A percentile compares a stretch with the other conserved stretches of the same genome.
These are phyloP conservation scores for Arizona elegans DNA, from an alignment of 2,113 vertebrate genomes.

Conservation along the genomic window DNA sequence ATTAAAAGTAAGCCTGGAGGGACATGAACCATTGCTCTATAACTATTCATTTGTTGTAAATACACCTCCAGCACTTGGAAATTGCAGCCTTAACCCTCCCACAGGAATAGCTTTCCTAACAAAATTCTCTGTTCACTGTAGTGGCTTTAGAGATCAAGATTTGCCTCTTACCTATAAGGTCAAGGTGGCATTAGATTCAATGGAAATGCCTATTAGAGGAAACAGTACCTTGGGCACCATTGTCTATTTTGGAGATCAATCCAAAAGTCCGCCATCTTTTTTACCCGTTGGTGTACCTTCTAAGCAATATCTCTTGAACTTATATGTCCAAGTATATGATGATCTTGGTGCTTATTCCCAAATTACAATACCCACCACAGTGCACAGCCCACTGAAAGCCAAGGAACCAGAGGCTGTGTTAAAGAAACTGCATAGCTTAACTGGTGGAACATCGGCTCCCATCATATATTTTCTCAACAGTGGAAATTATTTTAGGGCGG, in stretches of 20 bases:
- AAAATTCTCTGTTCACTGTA: conserved; percentile 64
- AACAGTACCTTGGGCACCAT: conserved; percentile 61
- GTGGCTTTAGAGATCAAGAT: conserved; percentile 59
- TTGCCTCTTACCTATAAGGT: conserved; percentile 68
- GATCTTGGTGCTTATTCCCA: conserved; percentile 57
- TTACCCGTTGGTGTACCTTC: conserved; percentile 57
- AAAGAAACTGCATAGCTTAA: conserved; percentile 15
- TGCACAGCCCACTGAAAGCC: conserved; percentile 7
- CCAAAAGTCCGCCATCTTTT: conserved; percentile 46
- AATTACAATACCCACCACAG: conserved; percentile 19
- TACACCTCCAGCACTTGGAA: conserved; percentile 37
- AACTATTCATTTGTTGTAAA: conserved; percentile 46
- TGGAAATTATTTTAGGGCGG: conserved; percentile 43
- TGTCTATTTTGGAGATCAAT: conserved; percentile 56
- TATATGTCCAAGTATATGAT: conserved; percentile 60
- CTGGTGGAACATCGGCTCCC: rapidly evolving
- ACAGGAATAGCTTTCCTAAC: conserved; percentile 56
- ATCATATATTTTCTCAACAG: conserved; percentile 21
- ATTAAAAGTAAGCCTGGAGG: conserved; percentile 47
- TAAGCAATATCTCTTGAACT: conserved; percentile 25
- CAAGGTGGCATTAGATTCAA: conserved; percentile 47
- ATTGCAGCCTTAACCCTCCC: conserved; percentile 53
- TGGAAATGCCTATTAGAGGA: conserved; percentile 46
- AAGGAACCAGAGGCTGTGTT: background rate
- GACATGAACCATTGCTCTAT: conserved; percentile 1